Evolutionary conservation across 2,888 invertebrate species (phyloP), one percentile per base, ranked within the genome.

Genomic region (Venusia cambrica): DNA sequence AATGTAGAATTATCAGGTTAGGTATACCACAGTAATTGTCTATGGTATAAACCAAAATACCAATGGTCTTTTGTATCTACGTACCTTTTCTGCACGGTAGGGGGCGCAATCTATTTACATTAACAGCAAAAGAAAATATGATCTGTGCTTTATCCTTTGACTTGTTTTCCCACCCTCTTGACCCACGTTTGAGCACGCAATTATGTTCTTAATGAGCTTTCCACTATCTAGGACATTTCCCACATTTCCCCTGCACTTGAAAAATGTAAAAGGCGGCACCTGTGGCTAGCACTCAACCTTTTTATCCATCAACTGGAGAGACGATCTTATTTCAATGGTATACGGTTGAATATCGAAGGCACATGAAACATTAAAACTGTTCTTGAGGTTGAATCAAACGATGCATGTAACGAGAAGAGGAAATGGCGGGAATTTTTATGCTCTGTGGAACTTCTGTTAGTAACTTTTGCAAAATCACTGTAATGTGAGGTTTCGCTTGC

Each of bases 251-350:
- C 39, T 36, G 48, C 45, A 35, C 46, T 47, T 37, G 15, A 27
- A 48, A 50, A 55, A 56, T 45, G 48, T 39, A 47, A 62, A 59
- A 56, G 49, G 45, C 34, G 10, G 52, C 57, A 63, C 64, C 61
- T 63, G 62, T 60, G 47, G 48, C 27, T 29, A 39, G 45, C 53
- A 48, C 57, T 60, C 56, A 57, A 59, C 58, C 56, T 48, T 38
- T 13, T 41, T 15, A 15, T 26, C 17, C 15, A 5, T 14, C n/a
- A 19, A 32, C 7, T 21, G 9, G 7, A 41, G 37, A 27, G 22
- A 17, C 11, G 3, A 6, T 31, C 22, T 12, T 32, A 24, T 6
- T 5, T 5, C 22, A 16, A 5, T 11, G 21, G 2, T 21, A 18
- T 7, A 32, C 20, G 21, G 13, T 13, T 4, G 11, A 33, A 3